These are phyloP conservation scores for Mormyrus iriodes DNA, from an alignment of 2,113 vertebrate genomes.

Conservation along the genomic window DNA sequence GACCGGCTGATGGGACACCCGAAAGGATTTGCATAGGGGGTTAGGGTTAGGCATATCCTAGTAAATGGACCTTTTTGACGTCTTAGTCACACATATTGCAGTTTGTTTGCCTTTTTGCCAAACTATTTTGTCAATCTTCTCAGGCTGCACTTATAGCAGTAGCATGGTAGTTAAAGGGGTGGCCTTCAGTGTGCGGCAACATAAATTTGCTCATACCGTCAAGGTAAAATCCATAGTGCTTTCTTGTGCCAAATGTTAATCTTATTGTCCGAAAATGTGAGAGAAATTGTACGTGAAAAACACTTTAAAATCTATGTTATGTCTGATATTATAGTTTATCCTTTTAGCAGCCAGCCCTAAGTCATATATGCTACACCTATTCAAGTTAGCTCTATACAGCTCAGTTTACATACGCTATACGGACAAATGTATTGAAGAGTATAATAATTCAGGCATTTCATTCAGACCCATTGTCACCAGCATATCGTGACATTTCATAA, in stretches of 20 bases:
- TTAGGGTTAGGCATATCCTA: not conserved
- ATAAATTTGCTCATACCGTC: not conserved
- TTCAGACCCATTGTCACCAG: too few species aligned
- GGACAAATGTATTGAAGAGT: too few species aligned
- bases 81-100: not conserved
- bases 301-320: not conserved
- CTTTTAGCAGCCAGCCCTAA: not conserved
- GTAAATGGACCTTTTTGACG: not conserved
- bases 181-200: not conserved
- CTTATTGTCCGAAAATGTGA: not conserved
- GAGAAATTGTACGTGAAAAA: not conserved
- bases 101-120: not conserved
- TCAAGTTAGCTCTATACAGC: not conserved
- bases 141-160: not conserved
- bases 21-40: not conserved
- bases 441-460: too few species aligned
- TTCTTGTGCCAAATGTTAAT: not conserved
- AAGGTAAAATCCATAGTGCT: not conserved
- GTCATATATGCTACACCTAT: not conserved
- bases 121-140: not conserved
- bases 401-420: not conserved
- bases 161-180: not conserved
- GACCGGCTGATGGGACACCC: not conserved
- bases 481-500: too few species aligned
- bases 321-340: not conserved